Evolutionary conservation across 2,888 invertebrate species (phyloP).

Genomic region (Lottia gigantea): DNA sequence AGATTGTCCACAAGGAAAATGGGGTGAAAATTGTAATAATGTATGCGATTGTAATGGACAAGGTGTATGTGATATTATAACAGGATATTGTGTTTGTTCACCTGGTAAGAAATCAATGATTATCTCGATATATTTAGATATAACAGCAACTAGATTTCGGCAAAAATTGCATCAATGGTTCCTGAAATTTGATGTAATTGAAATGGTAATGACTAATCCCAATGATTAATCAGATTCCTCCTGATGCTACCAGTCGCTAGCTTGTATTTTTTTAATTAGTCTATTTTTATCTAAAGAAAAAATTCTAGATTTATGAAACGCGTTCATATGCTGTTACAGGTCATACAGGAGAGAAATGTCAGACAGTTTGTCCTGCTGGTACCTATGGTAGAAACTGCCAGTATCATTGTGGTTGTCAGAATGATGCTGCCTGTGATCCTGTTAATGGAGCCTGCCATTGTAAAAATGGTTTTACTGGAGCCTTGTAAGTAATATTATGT

Average conservation of each 20-base stretch:
- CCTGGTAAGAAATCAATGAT: constrained; percentile 29
- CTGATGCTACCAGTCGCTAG: too few relatives aligned
- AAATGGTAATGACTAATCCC: too few relatives aligned
- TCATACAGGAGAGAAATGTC: constrained; percentile 28
- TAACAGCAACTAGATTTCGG: too few relatives aligned
- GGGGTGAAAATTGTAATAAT: constrained; percentile 43
- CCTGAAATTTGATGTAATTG: too few relatives aligned
- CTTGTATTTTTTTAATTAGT: too few relatives aligned
- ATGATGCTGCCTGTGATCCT: constrained; percentile 45
- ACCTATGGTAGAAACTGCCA: constrained; percentile 38
- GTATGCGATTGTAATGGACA: constrained; percentile 41
- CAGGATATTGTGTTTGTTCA: constrained; percentile 41
- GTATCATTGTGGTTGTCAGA: constrained; percentile 44
- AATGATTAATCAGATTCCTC: too few relatives aligned
- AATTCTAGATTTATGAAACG: too few relatives aligned
- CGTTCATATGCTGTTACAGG: constrained; percentile 1
- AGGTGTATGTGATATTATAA: constrained; percentile 36
- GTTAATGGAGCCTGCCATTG: constrained; percentile 48
- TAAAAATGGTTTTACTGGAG: constrained; percentile 37
- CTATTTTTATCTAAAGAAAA: too few relatives aligned
- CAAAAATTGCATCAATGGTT: too few relatives aligned
- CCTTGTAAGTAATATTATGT: constrained; percentile 29
- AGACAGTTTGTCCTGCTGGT: constrained; percentile 29
- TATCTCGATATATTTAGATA: too few relatives aligned
- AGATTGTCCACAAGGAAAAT: constrained; percentile 37